Evolutionary conservation across 1,140 invertebrate species (phyloP), one percentile per base, ranked within the genome.

Genomic region (Drosophila leontia): DNA sequence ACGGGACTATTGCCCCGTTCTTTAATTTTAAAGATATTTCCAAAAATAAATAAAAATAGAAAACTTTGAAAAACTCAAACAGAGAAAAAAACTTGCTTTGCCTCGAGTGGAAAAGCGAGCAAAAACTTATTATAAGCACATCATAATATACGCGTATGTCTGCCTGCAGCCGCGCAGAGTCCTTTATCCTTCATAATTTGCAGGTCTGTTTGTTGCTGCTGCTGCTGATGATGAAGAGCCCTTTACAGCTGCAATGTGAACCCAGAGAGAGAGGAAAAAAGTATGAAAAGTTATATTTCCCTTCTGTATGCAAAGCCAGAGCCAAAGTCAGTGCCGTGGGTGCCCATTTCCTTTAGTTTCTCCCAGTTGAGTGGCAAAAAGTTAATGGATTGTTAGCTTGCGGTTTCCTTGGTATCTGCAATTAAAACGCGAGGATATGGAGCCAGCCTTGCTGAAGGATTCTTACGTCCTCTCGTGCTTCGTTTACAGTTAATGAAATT

Each of bases 331-430:
- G 50, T 68, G 85, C 84, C 77, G 78, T 56, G 71, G 80, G 84
- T 82, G 62, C 61, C 41, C 58, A 35, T 55, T 79, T 71, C 44
- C 62, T 55, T 62, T 76, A 79, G 81, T 79, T 88, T 79, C 68
- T 72, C 58, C 64, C 75, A 75, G 84, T 78, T 68, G 74, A 83
- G 81, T 85, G 85, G 85, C 81, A 88, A 88, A 88, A 88, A 88
- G 81, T 90, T 90, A 88, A 88, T 90, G 85, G 85, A 88, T 88
- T 90, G 85, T 90, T 79, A 88, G 87, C 85, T 90, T 82, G 85
- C 56, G 85, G 85, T 82, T 88, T 81, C 75, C 85, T 78, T 79
- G 78, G 63, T 71, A 75, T 69, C 68, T 84, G 78, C 84, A 88
- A 88, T 88, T 88, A 88, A 83, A 83, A 67, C 45, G 74, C 74